Evolutionary conservation across 2,797 vertebrate genomes (phyloP).

Genomic region (Eulemur rubriventer): DNA sequence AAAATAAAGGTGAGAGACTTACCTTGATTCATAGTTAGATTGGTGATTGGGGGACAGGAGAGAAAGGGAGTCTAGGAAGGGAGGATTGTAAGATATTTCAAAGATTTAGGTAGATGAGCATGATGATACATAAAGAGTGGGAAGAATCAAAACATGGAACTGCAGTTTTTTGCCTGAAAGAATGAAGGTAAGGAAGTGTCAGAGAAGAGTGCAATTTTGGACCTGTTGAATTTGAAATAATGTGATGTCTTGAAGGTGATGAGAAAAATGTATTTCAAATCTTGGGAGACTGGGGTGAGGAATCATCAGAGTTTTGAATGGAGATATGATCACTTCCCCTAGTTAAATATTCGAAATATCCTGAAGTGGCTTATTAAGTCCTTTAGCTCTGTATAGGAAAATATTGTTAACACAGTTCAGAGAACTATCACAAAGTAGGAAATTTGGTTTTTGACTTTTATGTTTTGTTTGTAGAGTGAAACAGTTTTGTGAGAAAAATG

Average conservation of each 20-base stretch:
- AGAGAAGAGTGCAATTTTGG: neutral
- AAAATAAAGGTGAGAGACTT: neutral
- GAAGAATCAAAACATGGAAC: neutral
- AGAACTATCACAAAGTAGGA: neutral
- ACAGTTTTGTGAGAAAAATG: conserved; percentile 1
- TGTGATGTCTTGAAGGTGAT: neutral
- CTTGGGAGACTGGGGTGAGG: neutral
- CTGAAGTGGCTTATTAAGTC: neutral
- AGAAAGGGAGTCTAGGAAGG: neutral
- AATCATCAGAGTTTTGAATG: neutral
- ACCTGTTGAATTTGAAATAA: conserved; percentile 22
- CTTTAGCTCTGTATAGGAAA: neutral
- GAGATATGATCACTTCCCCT: neutral
- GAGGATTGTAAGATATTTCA: neutral
- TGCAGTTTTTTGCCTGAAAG: conserved; percentile 14
- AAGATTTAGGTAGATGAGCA: neutral
- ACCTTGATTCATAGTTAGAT: neutral
- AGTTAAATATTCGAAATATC: conserved; percentile 39
- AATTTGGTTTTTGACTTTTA: conserved; percentile 30
- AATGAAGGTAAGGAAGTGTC: neutral
- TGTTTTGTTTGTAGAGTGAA: neutral
- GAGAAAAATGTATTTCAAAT: conserved; percentile 33
- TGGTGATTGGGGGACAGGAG: neutral
- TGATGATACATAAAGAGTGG: neutral
- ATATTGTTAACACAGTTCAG: conserved; percentile 17